Evolutionary conservation across 2,888 invertebrate genomes (phyloP).

Genomic region (Drosophila planitibia): DNA sequence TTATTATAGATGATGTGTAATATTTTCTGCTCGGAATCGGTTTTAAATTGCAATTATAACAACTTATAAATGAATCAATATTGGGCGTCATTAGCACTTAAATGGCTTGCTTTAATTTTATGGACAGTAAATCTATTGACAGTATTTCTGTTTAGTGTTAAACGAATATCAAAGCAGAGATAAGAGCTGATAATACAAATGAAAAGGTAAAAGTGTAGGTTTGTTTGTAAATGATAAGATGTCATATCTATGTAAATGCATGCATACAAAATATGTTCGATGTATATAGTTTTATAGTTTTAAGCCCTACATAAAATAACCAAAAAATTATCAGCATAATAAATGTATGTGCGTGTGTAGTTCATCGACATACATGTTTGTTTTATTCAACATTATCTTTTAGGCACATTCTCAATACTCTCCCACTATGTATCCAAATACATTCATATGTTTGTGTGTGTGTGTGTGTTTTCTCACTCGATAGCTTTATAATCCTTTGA

Average conservation of each 20-base stretch:
- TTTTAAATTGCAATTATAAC: neutral
- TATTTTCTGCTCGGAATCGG: neutral
- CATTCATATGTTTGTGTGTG: neutral
- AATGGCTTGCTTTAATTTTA: neutral
- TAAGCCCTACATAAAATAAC: neutral
- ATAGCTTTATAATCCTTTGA: constrained; percentile 37
- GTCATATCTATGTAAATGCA: neutral
- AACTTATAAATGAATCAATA: neutral
- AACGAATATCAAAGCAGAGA: neutral
- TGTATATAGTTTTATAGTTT: neutral
- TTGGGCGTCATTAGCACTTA: neutral
- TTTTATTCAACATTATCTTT: neutral
- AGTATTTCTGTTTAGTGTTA: neutral
- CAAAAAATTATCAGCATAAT: neutral
- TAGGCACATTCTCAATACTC: neutral
- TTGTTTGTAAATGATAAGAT: neutral
- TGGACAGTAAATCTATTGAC: neutral
- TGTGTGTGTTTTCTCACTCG: neutral
- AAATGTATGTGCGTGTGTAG: neutral
- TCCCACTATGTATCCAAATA: neutral
- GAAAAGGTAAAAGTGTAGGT: neutral
- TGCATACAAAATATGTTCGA: neutral
- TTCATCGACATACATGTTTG: neutral
- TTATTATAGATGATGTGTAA: neutral
- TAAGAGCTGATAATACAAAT: neutral